Conservation (phyloP, 92 coral and sea anemone genomes). For the Anthopleura xanthogrammica region DNA sequence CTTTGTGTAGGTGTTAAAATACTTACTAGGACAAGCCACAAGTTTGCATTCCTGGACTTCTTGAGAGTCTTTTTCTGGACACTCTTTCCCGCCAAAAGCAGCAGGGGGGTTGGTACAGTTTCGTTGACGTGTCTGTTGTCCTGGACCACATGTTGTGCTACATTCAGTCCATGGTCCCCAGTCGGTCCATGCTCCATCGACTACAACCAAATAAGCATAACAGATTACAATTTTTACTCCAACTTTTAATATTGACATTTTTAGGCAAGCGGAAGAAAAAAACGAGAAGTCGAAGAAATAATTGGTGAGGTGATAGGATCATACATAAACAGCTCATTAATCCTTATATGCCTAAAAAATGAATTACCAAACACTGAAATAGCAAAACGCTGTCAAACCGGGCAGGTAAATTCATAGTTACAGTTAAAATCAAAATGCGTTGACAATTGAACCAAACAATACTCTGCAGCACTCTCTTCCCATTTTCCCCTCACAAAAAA, state of each 20-base stretch:
- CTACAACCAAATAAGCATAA: conserved; percentile 10
- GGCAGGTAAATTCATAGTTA: not conserved
- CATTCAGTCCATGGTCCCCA: conserved; percentile 60
- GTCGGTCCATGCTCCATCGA: conserved; percentile 51
- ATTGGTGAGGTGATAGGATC: no score
- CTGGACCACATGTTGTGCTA: conserved; percentile 59
- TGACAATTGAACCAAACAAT: no score
- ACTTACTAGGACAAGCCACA: conserved; percentile 33
- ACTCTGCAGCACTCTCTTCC: no score
- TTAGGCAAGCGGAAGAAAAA: no score
- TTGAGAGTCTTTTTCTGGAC: conserved; percentile 28
- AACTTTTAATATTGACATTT: no score
- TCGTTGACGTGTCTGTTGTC: conserved; percentile 49
- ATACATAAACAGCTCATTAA: no score
- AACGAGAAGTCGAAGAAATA: no score
- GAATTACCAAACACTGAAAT: not conserved
- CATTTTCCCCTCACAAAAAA: no score
- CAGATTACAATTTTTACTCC: not conserved
- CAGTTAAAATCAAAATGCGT: no score
- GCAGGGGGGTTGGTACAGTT: conserved; percentile 49
- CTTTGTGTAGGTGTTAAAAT: not conserved
- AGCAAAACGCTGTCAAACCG: not conserved
- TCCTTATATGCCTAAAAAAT: not conserved
- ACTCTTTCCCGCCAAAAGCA: conserved; percentile 54
- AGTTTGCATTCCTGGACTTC: conserved; percentile 38